A percentile compares a stretch with the other conserved stretches of the same genome.
phyloP scores from a whole-genome alignment of 2,888 invertebrate genomes.

The Idaea aversata region DNA sequence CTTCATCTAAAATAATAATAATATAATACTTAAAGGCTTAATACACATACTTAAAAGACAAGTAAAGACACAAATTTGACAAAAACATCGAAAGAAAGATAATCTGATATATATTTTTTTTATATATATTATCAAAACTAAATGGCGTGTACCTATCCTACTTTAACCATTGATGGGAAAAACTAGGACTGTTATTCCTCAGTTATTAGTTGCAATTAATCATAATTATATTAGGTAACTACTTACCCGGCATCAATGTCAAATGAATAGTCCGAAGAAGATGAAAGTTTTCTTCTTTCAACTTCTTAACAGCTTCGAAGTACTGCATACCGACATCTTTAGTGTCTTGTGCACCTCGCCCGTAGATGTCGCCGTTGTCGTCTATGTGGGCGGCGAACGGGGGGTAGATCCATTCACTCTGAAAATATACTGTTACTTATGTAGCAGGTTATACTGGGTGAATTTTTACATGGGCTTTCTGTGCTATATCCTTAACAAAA shows the following conservation, averaged over 20 bases:
- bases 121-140: too few species aligned
- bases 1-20: slow-evolving; percentile 84
- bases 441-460: too few species aligned
- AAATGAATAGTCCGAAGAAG: slow-evolving; percentile 52
- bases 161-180: too few species aligned
- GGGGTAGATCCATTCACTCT: slow-evolving; percentile 91
- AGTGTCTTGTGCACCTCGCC: slow-evolving; percentile 91
- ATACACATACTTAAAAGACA: neutral
- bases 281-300: slow-evolving; percentile 43
- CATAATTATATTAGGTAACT: too few species aligned
- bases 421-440: slow-evolving; percentile 29
- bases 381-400: slow-evolving; percentile 93
- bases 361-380: slow-evolving; percentile 89
- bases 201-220: too few species aligned
- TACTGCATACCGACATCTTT: slow-evolving; percentile 77
- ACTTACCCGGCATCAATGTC: slow-evolving; percentile 62
- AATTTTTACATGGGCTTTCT: too few species aligned
- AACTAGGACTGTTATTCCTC: too few species aligned
- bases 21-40: neutral
- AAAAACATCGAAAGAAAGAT: too few species aligned
- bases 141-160: too few species aligned
- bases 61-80: neutral
- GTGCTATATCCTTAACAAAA: too few species aligned
- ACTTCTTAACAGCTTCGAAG: slow-evolving; percentile 49
- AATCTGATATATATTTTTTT: too few species aligned